phyloP scores from a whole-genome alignment of 2,888 invertebrate genomes.

The Machimus rusticus region DNA sequence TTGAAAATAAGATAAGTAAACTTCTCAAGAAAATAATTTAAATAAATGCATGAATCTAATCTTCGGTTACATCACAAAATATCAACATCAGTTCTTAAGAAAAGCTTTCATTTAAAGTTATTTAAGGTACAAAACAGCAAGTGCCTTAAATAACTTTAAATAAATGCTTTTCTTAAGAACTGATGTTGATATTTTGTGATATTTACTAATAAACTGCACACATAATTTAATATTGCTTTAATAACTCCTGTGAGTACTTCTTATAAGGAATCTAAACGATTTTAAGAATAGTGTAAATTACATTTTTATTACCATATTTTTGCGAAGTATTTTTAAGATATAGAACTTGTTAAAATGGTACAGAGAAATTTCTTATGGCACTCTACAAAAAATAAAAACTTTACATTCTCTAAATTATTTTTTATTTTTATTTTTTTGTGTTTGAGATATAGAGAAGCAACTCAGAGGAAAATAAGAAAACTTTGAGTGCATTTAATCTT shows the following conservation, averaged over 20 bases:
- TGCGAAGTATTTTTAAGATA: not conserved
- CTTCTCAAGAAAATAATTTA: too few species aligned
- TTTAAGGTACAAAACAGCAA: too few species aligned
- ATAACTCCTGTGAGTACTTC: too few species aligned
- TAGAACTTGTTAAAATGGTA: not conserved
- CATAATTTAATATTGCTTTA: too few species aligned
- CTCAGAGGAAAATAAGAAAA: not conserved
- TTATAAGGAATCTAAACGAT: too few species aligned
- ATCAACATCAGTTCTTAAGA: not conserved
- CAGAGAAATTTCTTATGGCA: not conserved
- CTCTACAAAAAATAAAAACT: not conserved
- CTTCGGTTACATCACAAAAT: too few species aligned
- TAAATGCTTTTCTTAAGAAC: too few species aligned
- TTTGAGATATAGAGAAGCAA: not conserved
- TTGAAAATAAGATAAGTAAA: too few species aligned
- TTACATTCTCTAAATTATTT: not conserved
- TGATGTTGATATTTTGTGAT: too few species aligned
- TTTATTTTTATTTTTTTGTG: not conserved
- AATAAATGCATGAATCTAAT: too few species aligned
- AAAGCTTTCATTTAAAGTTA: not conserved
- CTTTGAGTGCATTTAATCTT: not conserved
- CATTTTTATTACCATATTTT: not conserved
- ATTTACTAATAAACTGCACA: too few species aligned
- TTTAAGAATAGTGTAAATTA: not conserved
- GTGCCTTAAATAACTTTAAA: too few species aligned